Conservation (phyloP, 1,140 invertebrate genomes). For the Bombus huntii region DNA sequence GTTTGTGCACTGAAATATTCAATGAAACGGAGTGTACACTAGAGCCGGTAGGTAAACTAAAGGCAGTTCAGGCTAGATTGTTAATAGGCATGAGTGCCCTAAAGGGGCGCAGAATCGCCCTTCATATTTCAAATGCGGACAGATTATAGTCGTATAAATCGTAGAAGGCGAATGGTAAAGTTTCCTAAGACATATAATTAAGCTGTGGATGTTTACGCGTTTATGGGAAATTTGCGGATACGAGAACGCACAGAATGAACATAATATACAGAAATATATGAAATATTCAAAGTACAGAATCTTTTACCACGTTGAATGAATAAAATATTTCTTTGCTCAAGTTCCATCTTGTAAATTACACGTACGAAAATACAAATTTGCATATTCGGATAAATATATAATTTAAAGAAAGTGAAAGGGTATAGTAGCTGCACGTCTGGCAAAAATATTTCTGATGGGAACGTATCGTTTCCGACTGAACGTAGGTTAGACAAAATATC, state of each 20-base stretch:
- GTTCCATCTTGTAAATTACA: too few relatives aligned
- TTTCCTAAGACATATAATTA: not conserved
- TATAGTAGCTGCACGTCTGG: too few relatives aligned
- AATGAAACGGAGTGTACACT: conserved; percentile 18
- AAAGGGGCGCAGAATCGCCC: not conserved
- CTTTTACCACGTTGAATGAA: not conserved
- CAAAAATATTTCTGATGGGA: not conserved
- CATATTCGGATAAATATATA: too few relatives aligned
- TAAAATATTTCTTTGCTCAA: not conserved
- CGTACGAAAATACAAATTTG: too few relatives aligned
- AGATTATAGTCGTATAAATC: not conserved
- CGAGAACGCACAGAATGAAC: too few relatives aligned
- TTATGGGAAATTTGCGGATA: too few relatives aligned
- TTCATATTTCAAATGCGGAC: not conserved
- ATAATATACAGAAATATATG: not conserved
- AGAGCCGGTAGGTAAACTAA: not conserved
- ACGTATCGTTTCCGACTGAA: not conserved
- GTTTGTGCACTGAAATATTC: conserved; percentile 30
- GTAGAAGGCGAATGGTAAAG: too few relatives aligned
- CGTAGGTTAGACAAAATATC: not conserved
- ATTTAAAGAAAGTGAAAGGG: too few relatives aligned
- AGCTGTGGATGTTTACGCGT: not conserved
- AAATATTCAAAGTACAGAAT: not conserved
- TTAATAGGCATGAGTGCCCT: conserved; percentile 12
- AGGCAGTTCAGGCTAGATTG: not conserved